Base-by-base conservation (phyloP, 2,797 vertebrate species). In the Simalia tracyae region DNA sequence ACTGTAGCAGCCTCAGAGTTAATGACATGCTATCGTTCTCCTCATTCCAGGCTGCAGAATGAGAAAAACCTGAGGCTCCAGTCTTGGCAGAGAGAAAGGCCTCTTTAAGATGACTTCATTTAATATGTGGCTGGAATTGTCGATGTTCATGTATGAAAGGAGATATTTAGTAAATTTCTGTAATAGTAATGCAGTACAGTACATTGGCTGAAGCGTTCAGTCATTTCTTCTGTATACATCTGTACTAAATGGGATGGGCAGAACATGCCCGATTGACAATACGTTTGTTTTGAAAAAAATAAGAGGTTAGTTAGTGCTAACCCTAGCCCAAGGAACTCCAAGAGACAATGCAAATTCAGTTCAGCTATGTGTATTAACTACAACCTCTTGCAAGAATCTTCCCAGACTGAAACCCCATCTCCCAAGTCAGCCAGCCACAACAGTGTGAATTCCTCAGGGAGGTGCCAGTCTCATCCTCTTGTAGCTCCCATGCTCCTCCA, bases 1-100 rank as follows among this genome's bases (percentile, higher is more conserved):
- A 46, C 9, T 12, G 46, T 4, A 88, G 12, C 42, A 42, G 46
- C 76, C n/a, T 88, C 46, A 61, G 57, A 61, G 36, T 81, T 87
- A 81, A 57, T 36, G 72, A 22, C 46, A 54, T 56, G 19, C 46
- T 56, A 76, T 50, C 42, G 12, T 84, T 59, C 64, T 26, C 84
- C 88, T 11, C 81, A 68, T 60, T 76, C 15, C 60, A 64, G 63
- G 22, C 24, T 0, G 0, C 59, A 85, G 0, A 0, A 76, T 0
- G 0, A 31, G 42, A 93, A 50, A 36, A 0, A 72, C 0, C 46
- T 76, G n/a, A 0, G 0, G 54, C 15, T 9, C 90, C 54, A 24
- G 90, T n/a, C 15, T 8, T 0, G 0, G 86, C 86, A 88, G 89
- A 36, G 2, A 66, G 66, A 19, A 86, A 0, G 0, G 10, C 14